Conservation (phyloP, 1,140 invertebrate genomes). For the Achroia grisella region DNA sequence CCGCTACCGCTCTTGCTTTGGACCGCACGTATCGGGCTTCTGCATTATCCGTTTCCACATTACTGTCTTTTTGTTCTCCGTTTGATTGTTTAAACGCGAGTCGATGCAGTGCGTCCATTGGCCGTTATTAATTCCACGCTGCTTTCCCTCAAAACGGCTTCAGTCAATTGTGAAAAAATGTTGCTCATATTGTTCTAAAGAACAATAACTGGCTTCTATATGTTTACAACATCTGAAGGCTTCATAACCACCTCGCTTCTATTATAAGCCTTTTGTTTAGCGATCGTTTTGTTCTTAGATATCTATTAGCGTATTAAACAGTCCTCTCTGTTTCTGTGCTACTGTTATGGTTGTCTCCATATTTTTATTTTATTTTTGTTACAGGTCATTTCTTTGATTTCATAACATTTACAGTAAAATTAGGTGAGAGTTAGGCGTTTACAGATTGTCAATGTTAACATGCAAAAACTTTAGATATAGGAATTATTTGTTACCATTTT, state of each 20-base stretch:
- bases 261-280: constrained; percentile 52
- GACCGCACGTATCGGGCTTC: constrained; percentile 16
- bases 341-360: no score
- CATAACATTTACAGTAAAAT: no score
- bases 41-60: constrained; percentile 69
- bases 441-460: no score
- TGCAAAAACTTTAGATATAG: no score
- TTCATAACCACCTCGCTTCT: constrained; percentile 61
- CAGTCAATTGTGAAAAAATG: constrained; percentile 69
- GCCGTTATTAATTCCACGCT: constrained; percentile 58
- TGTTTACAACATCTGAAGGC: constrained; percentile 67
- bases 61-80: constrained; percentile 69
- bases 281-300: constrained; percentile 9
- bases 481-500: no score
- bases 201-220: constrained; percentile 68
- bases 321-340: not conserved
- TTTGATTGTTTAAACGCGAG: constrained; percentile 71
- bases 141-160: constrained; percentile 66
- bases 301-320: constrained; percentile 5
- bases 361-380: no score
- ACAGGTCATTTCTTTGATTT: no score
- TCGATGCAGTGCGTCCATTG: constrained; percentile 61
- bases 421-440: no score
- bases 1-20: constrained; percentile 11
- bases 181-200: constrained; percentile 66